Evolutionary conservation across 2,797 vertebrate species (phyloP).

Genomic region (Aphelocoma californica): DNA sequence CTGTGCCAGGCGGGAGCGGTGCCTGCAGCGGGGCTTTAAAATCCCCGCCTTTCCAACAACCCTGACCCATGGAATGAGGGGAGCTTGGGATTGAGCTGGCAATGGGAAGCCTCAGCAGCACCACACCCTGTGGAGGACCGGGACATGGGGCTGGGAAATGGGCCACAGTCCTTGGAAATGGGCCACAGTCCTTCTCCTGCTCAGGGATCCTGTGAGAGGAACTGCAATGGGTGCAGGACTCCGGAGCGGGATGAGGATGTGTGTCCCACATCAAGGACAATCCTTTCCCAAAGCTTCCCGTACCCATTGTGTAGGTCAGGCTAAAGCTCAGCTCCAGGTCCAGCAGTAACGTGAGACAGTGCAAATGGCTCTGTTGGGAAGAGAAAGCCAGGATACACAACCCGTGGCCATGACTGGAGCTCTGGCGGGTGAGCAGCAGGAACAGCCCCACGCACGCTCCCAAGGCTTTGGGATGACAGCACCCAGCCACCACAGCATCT

Average conservation of each 20-base stretch:
- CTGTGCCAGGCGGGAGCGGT: rapidly evolving
- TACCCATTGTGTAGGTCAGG: not conserved
- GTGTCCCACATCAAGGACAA: too few species aligned
- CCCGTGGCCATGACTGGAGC: rapidly evolving
- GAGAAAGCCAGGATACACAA: not conserved
- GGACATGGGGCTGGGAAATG: rapidly evolving
- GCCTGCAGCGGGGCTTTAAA: not conserved
- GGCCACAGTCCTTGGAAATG: not conserved
- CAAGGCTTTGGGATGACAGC: not conserved
- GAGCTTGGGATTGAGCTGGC: not conserved
- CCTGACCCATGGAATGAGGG: rapidly evolving
- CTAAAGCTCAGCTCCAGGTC: not conserved
- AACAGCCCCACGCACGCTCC: rapidly evolving
- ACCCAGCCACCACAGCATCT: not conserved
- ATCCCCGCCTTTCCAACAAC: not conserved
- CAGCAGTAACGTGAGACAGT: rapidly evolving
- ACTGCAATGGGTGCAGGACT: rapidly evolving
- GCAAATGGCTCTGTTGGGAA: not conserved
- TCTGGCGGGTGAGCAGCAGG: rapidly evolving
- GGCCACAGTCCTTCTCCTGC: not conserved
- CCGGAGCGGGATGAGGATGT: rapidly evolving
- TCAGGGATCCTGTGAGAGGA: not conserved
- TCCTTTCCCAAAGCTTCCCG: not conserved
- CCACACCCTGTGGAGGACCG: not conserved
- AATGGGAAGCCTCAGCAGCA: not conserved